Evolutionary conservation across 2,797 vertebrate genomes (phyloP), one percentile per base, ranked within the genome.

Genomic region (Cynopterus sphinx): DNA sequence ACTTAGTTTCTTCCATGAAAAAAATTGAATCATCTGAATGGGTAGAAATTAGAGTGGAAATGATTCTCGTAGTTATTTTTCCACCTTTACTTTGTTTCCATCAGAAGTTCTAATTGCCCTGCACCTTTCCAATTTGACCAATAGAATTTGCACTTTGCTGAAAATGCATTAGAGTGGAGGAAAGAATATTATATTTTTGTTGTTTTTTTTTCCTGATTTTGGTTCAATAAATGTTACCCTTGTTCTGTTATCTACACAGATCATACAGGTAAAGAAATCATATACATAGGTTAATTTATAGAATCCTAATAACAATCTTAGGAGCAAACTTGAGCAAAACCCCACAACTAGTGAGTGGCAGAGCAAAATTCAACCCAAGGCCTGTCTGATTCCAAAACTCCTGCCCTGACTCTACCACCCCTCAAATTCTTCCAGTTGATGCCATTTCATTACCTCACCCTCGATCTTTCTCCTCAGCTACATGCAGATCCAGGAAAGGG

Each of bases 351-450:
- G 24, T 82, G 28, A 65, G 15, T 19, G 0, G 15, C 17, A 46
- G 11, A 78, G 24, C 1, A 43, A 49, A 79, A 39, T 55, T 55
- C 49, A 75, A 17, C 2, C 1, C 41, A 61, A 16, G 2, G 1
- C 43, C 1, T 36, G 41, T 51, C 31, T 74, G 26, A n/a, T 53
- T 75, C 19, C 33, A 19, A 43, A 46, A 1, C 8, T 39, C 5
- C 7, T 65, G 12, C 9, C 2, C 3, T 26, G 21, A 33, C 17
- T 33, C 0, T 6, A 43, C 1, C 10, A 11, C 2, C 4, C 2
- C 10, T 91, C 8, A 86, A 21, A 74, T 88, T 82, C 31, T 61
- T 11, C 21, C 2, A 41, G 16, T 22, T 6, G 2, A 8, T 28
- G 15, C 11, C 31, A 88, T 61, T 67, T 86, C 19, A 53, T 57